Conservation (phyloP, 2,113 vertebrate species). For the Myocastor coypus region DNA sequence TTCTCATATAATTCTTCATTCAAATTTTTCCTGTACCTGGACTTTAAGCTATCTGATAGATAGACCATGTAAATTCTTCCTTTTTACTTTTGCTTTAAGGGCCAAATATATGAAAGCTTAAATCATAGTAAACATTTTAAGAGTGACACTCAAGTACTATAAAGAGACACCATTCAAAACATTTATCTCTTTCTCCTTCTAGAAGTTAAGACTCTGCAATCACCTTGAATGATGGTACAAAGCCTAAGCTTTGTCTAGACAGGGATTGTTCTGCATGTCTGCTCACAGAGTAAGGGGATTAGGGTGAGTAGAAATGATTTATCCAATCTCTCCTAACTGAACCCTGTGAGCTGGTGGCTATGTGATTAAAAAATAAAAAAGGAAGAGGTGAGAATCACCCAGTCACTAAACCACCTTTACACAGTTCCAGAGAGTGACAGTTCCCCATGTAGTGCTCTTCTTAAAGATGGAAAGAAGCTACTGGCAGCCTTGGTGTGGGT, state of each 20-base stretch:
- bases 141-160: background rate
- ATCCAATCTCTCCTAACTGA: constrained; percentile 10
- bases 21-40: background rate
- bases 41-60: background rate
- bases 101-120: background rate
- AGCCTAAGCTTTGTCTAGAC: constrained; percentile 69
- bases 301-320: background rate
- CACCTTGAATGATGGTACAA: background rate
- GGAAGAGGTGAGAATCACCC: background rate
- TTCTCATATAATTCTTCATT: background rate
- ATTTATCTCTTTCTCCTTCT: constrained; percentile 32
- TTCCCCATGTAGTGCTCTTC: background rate
- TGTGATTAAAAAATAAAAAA: background rate
- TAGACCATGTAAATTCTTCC: background rate
- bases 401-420: background rate
- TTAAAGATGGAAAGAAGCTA: background rate
- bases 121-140: background rate
- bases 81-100: background rate
- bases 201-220: constrained; percentile 35
- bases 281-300: constrained; percentile 54
- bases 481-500: background rate
- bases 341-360: background rate
- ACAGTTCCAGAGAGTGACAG: background rate
- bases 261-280: constrained; percentile 68
- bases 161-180: background rate